Conservation (phyloP, 2,797 vertebrate genomes). For the Myotis daubentonii region DNA sequence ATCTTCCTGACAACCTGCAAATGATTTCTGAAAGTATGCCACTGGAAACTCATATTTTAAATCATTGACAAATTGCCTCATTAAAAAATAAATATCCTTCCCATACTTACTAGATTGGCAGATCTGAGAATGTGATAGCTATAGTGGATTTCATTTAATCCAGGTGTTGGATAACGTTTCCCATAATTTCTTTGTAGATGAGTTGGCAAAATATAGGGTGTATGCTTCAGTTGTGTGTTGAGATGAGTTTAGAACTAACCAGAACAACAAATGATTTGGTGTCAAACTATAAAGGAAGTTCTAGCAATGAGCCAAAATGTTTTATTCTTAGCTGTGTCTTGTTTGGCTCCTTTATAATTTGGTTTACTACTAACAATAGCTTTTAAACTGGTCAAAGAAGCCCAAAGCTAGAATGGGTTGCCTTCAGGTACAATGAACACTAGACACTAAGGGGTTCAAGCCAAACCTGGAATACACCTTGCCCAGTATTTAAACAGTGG, state of each 20-base stretch:
- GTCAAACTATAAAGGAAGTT: constrained; percentile 55
- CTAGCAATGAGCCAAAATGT: constrained; percentile 4
- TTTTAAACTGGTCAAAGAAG: constrained; percentile 39
- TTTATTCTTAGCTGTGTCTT: constrained; percentile 25
- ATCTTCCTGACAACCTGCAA: constrained; percentile 47
- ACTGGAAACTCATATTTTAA: constrained; percentile 56
- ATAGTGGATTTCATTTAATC: constrained; percentile 42
- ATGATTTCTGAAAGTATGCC: constrained; percentile 32
- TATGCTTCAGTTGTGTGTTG: constrained; percentile 37
- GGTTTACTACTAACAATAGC: constrained; percentile 39
- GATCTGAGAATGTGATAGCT: constrained; percentile 43
- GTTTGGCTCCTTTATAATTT: constrained; percentile 56
- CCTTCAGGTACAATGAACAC: neutral
- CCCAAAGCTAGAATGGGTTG: constrained; percentile 14
- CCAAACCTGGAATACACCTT: neutral
- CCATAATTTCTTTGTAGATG: constrained; percentile 33
- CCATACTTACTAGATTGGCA: constrained; percentile 33
- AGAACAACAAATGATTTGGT: constrained; percentile 36
- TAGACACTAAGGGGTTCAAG: neutral
- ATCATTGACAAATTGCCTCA: constrained; percentile 53
- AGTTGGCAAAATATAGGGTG: constrained; percentile 32
- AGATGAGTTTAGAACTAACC: constrained; percentile 39
- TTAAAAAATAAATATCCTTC: constrained; percentile 67
- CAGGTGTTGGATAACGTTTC: constrained; percentile 29
- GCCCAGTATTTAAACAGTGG: neutral